phyloP scores from a whole-genome alignment of 2,888 invertebrate species.

The Harpalus rubripes region DNA sequence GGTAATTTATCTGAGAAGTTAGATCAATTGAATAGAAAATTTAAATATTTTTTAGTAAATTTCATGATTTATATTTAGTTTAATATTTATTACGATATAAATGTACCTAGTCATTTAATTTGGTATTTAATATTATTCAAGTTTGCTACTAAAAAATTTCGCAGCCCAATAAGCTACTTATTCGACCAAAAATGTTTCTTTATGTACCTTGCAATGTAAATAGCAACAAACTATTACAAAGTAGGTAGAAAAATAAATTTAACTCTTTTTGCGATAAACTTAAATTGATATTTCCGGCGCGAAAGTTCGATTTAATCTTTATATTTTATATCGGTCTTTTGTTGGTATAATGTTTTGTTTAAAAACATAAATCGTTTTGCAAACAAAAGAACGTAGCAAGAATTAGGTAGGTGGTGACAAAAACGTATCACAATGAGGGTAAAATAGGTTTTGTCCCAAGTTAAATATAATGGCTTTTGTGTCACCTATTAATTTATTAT shows the following conservation, averaged over 20 bases:
- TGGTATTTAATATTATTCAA: no score
- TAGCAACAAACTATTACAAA: no score
- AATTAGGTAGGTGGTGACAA: constrained; percentile 28
- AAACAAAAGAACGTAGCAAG: constrained; percentile 22
- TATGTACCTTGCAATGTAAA: no score
- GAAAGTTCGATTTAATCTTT: constrained; percentile 12
- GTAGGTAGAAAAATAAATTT: background rate
- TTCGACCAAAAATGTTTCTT: no score
- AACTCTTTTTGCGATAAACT: background rate
- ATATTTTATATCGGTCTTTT: constrained; percentile 45
- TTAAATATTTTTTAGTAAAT: no score
- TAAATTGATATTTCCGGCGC: constrained; percentile 18
- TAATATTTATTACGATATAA: no score
- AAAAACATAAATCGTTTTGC: constrained; percentile 26
- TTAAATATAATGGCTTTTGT: background rate
- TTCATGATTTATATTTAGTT: no score
- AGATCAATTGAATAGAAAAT: no score
- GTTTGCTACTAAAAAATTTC: no score
- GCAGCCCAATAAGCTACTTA: no score
- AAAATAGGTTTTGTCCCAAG: constrained; percentile 3
- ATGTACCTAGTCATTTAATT: no score
- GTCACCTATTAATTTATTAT: constrained; percentile 10
- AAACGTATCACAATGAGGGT: constrained; percentile 4
- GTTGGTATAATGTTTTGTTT: constrained; percentile 23
- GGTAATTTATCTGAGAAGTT: no score